Conservation (phyloP, 2,797 vertebrate genomes). For the Capromys pilorides region DNA sequence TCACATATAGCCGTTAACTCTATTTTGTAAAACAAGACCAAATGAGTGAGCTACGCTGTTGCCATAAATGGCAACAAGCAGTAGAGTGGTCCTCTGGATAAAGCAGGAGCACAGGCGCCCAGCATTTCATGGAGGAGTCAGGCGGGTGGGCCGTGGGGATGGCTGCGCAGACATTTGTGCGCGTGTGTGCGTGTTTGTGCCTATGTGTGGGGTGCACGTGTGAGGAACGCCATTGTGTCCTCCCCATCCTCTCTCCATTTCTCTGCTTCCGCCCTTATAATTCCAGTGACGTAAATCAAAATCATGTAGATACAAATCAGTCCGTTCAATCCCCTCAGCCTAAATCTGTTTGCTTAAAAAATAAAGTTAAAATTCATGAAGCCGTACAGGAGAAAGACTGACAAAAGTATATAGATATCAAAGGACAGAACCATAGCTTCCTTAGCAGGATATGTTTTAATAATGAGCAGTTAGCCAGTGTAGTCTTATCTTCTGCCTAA, state of each 20-base stretch:
- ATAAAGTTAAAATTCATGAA: constrained; percentile 54
- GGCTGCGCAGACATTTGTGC: not conserved
- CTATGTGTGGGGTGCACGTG: not conserved
- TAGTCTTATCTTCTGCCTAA: constrained; percentile 15
- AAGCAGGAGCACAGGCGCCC: constrained; percentile 65
- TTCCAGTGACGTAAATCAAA: constrained; percentile 44
- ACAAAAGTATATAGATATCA: constrained; percentile 16
- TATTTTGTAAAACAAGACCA: constrained; percentile 88
- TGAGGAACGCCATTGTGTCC: not conserved
- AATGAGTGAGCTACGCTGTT: constrained; percentile 85
- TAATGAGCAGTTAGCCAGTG: not conserved
- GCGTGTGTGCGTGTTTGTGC: not conserved
- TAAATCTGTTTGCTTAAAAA: constrained; percentile 72
- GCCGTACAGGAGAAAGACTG: not conserved
- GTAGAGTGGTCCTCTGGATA: constrained; percentile 82
- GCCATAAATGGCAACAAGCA: constrained; percentile 85
- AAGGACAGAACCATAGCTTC: constrained; percentile 61
- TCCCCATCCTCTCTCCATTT: not conserved
- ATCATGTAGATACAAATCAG: constrained; percentile 66
- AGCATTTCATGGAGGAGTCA: constrained; percentile 76
- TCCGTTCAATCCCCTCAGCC: not conserved
- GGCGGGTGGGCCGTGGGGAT: constrained; percentile 45
- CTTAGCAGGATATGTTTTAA: not conserved
- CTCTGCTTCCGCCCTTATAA: not conserved
- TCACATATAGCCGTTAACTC: constrained; percentile 87